phyloP scores from a whole-genome alignment of 35 echinoderm and acorn worm genomes.

The Ptychodera flava region DNA sequence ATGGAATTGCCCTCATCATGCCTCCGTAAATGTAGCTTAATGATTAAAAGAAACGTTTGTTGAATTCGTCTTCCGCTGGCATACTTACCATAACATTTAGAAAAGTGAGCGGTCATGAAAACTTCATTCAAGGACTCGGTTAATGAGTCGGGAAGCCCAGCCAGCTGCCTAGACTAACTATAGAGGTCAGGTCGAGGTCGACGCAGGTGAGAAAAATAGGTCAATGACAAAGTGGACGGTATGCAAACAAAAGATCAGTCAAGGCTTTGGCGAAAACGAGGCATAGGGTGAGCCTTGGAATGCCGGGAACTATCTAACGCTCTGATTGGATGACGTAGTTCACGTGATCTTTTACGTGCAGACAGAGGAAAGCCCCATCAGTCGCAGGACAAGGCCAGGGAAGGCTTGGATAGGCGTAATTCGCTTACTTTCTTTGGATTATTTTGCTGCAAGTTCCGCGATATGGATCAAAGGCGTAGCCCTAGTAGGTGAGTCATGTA shows the following conservation, averaged over 20 bases:
- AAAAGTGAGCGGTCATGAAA: too few species aligned
- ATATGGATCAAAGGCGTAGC: background rate
- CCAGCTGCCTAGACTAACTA: too few species aligned
- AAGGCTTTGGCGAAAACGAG: background rate
- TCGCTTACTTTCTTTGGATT: background rate
- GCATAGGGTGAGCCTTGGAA: background rate
- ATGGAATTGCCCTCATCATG: too few species aligned
- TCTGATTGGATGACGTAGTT: background rate
- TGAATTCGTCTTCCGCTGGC: too few species aligned
- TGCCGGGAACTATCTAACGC: background rate
- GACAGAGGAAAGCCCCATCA: background rate
- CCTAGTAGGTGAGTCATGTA: background rate
- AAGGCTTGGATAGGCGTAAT: background rate
- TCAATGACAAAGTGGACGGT: background rate
- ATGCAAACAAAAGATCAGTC: background rate
- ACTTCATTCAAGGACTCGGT: too few species aligned
- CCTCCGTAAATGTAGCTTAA: too few species aligned
- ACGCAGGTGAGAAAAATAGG: background rate
- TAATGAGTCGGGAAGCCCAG: too few species aligned
- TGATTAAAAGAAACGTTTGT: too few species aligned
- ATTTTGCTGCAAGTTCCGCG: background rate
- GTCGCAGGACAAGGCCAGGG: background rate
- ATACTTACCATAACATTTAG: too few species aligned
- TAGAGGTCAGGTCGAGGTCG: too few species aligned
- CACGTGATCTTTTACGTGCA: background rate